These are phyloP conservation scores for Conger conger DNA, from an alignment of 2,113 vertebrate genomes.

Conservation along the genomic window DNA sequence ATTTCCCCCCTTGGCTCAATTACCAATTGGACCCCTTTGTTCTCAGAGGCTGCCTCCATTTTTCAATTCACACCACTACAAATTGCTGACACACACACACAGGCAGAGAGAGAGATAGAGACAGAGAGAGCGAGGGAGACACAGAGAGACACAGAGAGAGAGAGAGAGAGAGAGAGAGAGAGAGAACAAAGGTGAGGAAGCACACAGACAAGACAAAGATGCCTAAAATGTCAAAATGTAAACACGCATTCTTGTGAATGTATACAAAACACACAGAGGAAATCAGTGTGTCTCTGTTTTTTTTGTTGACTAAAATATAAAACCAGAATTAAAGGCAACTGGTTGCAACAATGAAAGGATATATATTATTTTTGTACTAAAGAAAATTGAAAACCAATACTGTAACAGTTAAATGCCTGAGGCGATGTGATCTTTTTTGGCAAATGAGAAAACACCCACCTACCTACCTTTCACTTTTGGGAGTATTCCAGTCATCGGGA, in stretches of 20 bases:
- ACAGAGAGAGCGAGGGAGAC: too few species aligned
- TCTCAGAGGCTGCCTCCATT: slow-evolving; percentile 28
- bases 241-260: neutral
- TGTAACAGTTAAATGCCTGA: neutral
- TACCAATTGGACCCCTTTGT: slow-evolving; percentile 50
- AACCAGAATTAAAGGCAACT: neutral
- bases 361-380: neutral
- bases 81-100: too few species aligned
- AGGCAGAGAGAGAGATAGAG: too few species aligned
- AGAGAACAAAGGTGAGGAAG: neutral
- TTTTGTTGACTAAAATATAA: neutral
- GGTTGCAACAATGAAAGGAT: neutral
- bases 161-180: too few species aligned
- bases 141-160: too few species aligned
- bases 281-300: neutral
- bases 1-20: slow-evolving; percentile 58
- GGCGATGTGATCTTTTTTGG: neutral
- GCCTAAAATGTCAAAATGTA: too few species aligned
- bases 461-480: neutral
- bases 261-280: neutral
- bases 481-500: neutral
- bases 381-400: neutral
- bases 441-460: neutral
- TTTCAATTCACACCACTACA: slow-evolving; percentile 25
- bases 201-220: too few species aligned